Evolutionary conservation across 2,888 invertebrate genomes (phyloP).

Genomic region (Phragmatobia fuliginosa): DNA sequence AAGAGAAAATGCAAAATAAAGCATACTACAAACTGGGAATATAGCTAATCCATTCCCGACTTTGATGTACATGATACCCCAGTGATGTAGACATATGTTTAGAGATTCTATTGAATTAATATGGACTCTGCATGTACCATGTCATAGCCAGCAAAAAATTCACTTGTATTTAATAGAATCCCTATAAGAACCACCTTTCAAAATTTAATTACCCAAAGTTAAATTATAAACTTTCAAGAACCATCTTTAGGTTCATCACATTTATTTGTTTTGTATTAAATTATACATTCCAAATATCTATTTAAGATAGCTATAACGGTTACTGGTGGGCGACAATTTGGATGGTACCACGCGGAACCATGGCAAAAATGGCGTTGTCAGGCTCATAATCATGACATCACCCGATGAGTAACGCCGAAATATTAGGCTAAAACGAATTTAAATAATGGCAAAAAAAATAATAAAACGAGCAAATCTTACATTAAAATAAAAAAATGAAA

Average conservation of each 20-base stretch:
- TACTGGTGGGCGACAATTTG: slow-evolving; percentile 56
- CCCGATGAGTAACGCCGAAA: slow-evolving; percentile 30
- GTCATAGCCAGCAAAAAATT: background rate
- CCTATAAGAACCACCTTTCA: background rate
- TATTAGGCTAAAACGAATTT: slow-evolving; percentile 24
- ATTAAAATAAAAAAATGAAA: background rate
- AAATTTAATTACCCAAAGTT: background rate
- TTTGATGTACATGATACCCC: background rate
- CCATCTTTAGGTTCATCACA: background rate
- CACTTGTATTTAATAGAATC: background rate
- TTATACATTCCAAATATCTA: slow-evolving; percentile 7
- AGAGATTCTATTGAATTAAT: background rate
- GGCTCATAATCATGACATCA: slow-evolving; percentile 47
- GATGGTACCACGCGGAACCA: slow-evolving; percentile 47
- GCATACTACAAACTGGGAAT: background rate
- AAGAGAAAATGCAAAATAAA: background rate
- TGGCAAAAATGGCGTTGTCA: slow-evolving; percentile 29
- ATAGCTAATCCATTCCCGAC: background rate
- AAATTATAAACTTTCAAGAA: background rate
- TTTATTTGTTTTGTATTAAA: background rate
- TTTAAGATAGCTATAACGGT: slow-evolving; percentile 45
- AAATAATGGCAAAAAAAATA: background rate
- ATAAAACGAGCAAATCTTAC: too few relatives aligned
- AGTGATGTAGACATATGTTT: background rate
- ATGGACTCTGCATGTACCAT: background rate